phyloP scores from a whole-genome alignment of 2,113 vertebrate species.

The Electrona antarctica region DNA sequence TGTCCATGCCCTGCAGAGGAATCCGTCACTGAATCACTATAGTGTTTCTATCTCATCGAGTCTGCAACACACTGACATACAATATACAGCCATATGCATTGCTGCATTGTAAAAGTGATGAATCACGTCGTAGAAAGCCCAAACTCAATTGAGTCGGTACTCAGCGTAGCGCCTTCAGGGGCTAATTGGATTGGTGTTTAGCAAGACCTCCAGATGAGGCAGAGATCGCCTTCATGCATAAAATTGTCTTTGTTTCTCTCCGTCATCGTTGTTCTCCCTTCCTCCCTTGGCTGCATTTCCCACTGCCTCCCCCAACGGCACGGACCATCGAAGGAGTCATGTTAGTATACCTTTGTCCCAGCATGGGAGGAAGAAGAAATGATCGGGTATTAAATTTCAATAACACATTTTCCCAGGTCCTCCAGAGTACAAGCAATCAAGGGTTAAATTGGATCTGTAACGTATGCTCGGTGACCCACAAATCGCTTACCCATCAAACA shows the following conservation, averaged over 20 bases:
- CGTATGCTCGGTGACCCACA: constrained; percentile 95
- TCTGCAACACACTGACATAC: constrained; percentile 42
- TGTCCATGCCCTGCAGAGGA: background rate
- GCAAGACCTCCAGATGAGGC: constrained; percentile 77
- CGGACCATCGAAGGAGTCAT: constrained; percentile 69
- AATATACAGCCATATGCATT: constrained; percentile 41
- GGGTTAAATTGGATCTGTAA: constrained; percentile 99
- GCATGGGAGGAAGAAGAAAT: constrained; percentile 80
- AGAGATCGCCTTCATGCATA: constrained; percentile 75
- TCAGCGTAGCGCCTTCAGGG: constrained; percentile 67
- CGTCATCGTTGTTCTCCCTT: constrained; percentile 56
- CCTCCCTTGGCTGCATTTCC: constrained; percentile 56
- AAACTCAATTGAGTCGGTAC: constrained; percentile 69
- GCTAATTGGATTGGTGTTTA: constrained; percentile 84
- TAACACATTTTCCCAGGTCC: constrained; percentile 85
- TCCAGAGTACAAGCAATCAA: constrained; percentile 92
- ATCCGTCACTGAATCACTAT: constrained; percentile 33
- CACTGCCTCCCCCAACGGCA: constrained; percentile 64
- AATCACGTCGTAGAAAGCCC: constrained; percentile 65
- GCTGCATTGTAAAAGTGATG: constrained; percentile 63
- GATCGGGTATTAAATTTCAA: constrained; percentile 89
- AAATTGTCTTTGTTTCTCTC: constrained; percentile 79
- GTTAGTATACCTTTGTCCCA: constrained; percentile 79
- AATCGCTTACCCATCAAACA: constrained; percentile 98
- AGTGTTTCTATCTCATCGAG: constrained; percentile 33